Evolutionary conservation across 1,140 invertebrate genomes (phyloP).

Genomic region (Zaprionus lachaisei): DNA sequence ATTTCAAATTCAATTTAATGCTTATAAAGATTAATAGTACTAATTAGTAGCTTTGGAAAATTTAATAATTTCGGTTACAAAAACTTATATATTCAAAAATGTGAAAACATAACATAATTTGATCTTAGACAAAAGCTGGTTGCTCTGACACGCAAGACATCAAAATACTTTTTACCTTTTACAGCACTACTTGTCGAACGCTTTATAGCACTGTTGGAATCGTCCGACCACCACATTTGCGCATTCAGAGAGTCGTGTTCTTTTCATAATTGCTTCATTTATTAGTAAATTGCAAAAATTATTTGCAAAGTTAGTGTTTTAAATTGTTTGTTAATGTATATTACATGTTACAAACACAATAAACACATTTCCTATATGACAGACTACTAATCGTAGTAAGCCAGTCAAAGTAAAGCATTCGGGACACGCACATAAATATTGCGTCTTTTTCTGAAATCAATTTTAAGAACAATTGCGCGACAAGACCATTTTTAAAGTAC

Average conservation of each 20-base stretch:
- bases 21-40: background rate
- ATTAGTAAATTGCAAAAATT: background rate
- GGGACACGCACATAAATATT: constrained; percentile 14
- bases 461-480: background rate
- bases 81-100: background rate
- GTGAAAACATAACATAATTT: background rate
- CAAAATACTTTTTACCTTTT: background rate
- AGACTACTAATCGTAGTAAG: constrained; percentile 12
- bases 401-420: background rate
- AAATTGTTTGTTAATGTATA: background rate
- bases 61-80: background rate
- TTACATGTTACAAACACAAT: background rate
- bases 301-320: background rate
- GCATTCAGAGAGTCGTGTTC: background rate
- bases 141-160: constrained; percentile 11
- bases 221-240: constrained; percentile 14
- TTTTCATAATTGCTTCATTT: background rate
- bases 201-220: background rate
- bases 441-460: constrained; percentile 31
- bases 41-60: no score
- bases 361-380: background rate
- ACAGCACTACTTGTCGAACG: background rate
- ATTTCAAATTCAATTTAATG: background rate
- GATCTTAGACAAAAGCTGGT: background rate
- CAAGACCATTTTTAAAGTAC: background rate